Percentiles rank a stretch among this genome's conserved stretches.
Evolutionary conservation across 1,140 invertebrate species (phyloP).

Genomic region (Polyergus mexicanus): DNA sequence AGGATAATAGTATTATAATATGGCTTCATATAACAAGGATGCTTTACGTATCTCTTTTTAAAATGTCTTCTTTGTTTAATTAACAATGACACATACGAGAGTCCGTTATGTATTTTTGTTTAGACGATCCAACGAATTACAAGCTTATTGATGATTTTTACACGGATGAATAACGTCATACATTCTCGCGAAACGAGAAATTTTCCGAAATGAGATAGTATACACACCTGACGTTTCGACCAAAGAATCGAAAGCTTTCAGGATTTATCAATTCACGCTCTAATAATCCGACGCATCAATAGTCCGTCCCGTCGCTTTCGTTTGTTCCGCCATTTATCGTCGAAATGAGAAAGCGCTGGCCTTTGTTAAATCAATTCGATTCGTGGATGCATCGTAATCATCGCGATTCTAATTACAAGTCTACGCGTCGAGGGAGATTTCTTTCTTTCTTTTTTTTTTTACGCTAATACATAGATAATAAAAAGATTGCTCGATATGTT

Average conservation of each 20-base stretch:
- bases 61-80: constrained; percentile 23
- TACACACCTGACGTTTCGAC: constrained; percentile 46
- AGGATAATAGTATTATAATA: constrained; percentile 27
- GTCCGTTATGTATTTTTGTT: background rate
- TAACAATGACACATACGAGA: background rate
- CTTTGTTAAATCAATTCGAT: constrained; percentile 33
- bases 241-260: constrained; percentile 59
- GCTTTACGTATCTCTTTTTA: background rate
- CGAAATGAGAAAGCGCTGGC: background rate
- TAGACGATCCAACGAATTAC: background rate
- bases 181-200: no score
- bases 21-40: background rate
- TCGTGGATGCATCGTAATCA: background rate
- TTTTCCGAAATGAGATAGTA: background rate
- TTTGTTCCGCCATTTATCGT: constrained; percentile 14
- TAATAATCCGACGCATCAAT: constrained; percentile 65
- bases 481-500: constrained; percentile 1
- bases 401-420: constrained; percentile 25
- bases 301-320: constrained; percentile 10
- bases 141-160: background rate
- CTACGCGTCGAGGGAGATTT: background rate
- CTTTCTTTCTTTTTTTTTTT: background rate
- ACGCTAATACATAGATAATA: background rate
- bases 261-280: constrained; percentile 73
- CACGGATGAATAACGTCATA: background rate